Conservation (phyloP, 2,113 vertebrate genomes). For the Ursus arctos region DNA sequence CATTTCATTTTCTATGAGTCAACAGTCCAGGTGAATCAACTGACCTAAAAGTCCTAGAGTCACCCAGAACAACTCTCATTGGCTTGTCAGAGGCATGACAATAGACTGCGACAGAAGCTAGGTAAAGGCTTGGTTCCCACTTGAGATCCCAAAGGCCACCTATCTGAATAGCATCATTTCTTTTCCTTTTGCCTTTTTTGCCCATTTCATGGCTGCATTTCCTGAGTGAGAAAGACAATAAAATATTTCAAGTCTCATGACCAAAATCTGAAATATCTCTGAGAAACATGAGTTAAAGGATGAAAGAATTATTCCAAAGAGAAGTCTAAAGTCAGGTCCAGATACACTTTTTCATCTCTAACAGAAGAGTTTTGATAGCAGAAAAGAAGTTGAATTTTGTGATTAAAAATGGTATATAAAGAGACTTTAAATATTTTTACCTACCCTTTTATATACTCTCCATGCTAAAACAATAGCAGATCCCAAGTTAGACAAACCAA, state of each 20-base stretch:
- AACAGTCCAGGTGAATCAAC: background rate
- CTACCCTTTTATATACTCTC: background rate
- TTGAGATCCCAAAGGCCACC: slow-evolving; percentile 42
- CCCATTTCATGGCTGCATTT: slow-evolving; percentile 34
- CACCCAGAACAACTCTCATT: background rate
- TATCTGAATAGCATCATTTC: background rate
- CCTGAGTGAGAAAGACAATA: background rate
- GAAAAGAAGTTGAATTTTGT: background rate
- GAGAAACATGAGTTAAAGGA: background rate
- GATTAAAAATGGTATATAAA: background rate
- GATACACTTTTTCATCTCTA: background rate
- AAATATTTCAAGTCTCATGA: background rate
- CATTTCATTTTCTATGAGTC: background rate
- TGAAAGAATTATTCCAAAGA: background rate
- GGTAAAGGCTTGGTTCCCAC: background rate
- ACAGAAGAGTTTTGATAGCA: background rate
- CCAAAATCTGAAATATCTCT: background rate
- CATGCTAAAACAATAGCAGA: background rate
- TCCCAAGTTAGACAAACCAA: background rate
- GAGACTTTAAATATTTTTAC: background rate
- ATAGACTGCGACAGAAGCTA: slow-evolving; percentile 13
- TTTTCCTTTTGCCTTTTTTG: slow-evolving; percentile 33
- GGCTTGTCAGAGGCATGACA: slow-evolving; percentile 13
- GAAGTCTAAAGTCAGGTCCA: background rate
- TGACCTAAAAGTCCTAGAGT: slow-evolving; percentile 41